Percentiles rank a stretch among this genome's conserved stretches.
phyloP scores from a whole-genome alignment of 2,797 vertebrate species.

The Clarias platycephalus region DNA sequence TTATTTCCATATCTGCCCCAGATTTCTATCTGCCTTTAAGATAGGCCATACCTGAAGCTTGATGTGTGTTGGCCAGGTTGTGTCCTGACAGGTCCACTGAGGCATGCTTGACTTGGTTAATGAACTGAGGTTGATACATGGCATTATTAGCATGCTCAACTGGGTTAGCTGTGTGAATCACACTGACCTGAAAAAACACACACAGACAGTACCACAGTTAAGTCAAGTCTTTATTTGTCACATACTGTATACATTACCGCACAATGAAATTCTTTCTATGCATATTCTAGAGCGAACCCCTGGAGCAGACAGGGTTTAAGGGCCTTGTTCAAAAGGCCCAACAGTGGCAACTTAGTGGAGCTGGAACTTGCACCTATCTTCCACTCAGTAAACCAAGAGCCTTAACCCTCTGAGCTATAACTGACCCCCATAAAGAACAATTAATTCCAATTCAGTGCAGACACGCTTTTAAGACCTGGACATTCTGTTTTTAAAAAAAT shows the following conservation, averaged over 20 bases:
- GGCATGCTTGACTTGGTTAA: conserved; percentile 89
- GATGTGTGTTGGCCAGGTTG: conserved; percentile 89
- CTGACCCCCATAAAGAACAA: not conserved
- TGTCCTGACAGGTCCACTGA: conserved; percentile 95
- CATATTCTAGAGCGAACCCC: no score
- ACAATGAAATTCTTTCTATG: no score
- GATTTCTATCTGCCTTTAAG: conserved; percentile 61
- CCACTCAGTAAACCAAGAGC: no score
- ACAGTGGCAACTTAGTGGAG: no score
- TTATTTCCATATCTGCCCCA: conserved; percentile 34
- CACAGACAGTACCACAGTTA: not conserved
- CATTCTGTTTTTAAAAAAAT: not conserved
- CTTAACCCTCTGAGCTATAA: no score
- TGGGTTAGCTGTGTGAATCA: conserved; percentile 91
- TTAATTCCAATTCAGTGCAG: not conserved
- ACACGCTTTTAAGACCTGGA: no score
- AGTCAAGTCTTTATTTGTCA: no score
- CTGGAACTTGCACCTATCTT: no score
- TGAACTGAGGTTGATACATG: conserved; percentile 90
- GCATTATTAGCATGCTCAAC: conserved; percentile 89
- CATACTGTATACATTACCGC: no score
- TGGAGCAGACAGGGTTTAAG: no score
- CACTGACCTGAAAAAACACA: conserved; percentile 80
- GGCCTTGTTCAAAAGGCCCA: no score
- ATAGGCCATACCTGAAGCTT: conserved; percentile 84